phyloP scores from a whole-genome alignment of 2,797 vertebrate species.

The Squalus acanthias region DNA sequence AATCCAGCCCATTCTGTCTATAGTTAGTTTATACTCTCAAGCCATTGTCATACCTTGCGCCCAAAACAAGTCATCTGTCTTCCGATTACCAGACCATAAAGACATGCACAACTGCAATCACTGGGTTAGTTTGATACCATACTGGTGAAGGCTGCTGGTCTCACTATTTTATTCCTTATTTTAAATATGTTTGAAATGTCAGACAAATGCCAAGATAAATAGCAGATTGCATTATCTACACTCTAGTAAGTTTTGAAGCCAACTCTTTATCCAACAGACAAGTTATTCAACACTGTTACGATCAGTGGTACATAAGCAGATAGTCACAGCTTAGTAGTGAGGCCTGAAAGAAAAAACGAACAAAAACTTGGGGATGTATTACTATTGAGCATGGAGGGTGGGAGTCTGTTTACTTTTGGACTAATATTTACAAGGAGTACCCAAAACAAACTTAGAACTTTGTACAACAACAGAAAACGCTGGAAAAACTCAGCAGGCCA shows the following conservation, averaged over 20 bases:
- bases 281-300: not conserved
- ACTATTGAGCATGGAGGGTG: not conserved
- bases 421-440: not conserved
- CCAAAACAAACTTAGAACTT: not conserved
- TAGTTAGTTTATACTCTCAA: not conserved
- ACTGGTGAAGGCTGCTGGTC: not conserved
- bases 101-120: not conserved
- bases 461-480: too few relatives aligned
- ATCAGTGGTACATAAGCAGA: not conserved
- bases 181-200: slow-evolving; percentile 3
- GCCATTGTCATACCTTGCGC: not conserved
- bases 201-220: not conserved
- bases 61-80: not conserved
- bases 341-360: not conserved
- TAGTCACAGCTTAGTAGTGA: not conserved
- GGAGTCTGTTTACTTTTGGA: slow-evolving; percentile 6
- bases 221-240: not conserved
- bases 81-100: not conserved
- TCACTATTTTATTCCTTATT: not conserved
- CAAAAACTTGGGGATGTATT: not conserved
- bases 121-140: not conserved
- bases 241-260: not conserved
- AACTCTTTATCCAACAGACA: not conserved
- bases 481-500: too few relatives aligned
- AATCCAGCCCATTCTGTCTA: not conserved